Evolutionary conservation across 2,888 invertebrate genomes (phyloP), one percentile per base, ranked within the genome.

Genomic region (Dorcus parallelipipedus): DNA sequence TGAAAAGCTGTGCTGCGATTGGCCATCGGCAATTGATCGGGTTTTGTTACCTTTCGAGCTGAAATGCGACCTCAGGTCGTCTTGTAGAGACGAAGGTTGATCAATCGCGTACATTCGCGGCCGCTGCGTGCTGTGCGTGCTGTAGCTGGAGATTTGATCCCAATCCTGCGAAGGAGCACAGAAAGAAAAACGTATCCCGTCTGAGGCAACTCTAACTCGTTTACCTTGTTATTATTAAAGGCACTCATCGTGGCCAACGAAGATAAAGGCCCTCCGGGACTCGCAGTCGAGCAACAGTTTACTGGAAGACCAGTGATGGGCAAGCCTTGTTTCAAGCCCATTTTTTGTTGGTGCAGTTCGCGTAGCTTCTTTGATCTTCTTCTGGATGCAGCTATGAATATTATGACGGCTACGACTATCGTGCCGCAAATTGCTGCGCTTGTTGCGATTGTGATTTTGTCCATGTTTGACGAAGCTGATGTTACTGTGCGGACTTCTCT

Each of bases 401-500:
- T 88, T 67, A 95, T 88, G 57, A 95, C 93, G 0, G 94, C 95
- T 48, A 94, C 87, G 59, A 95, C 90, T 69, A 95, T 93, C 43
- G 94, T 94, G 43, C 91, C 93, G 77, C 95, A 95, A 73, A 95
- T 95, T 57, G 94, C 94, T 17, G 94, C 94, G 73, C 93, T 93
- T 3, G 94, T 94, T 23, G 92, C 94, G 71, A 95, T 95, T 53
- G 95, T 95, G 72, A 95, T 93, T 79, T 94, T 95, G 80, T 95
- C 95, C 91, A 95, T 93, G 79, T 93, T 92, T 56, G 92, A 90
- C 53, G 91, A 88, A 49, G 90, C 88, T 14, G 91, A 87, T 49
- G 89, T 86, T 49, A 90, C 90, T 2, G 93, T 94, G 62, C 94
- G 87, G 56, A 95, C 91, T 80, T 95, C 95, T 54, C 92, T 86